Base-by-base conservation (phyloP, 2,888 invertebrate genomes). In the Xiphydria camelus region DNA sequence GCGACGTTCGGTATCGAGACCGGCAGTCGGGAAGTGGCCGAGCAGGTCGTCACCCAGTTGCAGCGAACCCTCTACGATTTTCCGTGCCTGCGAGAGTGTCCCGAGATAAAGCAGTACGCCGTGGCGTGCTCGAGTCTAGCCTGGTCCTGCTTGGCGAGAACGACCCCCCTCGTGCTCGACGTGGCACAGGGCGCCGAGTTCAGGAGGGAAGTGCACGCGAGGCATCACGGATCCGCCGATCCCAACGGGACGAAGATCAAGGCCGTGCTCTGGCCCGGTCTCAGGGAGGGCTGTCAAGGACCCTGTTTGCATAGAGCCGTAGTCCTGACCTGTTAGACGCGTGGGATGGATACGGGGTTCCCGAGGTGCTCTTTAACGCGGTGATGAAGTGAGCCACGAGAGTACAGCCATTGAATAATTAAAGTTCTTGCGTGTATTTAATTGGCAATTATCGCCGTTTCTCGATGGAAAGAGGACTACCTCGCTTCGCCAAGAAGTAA, bases 1-100 rank as follows among this genome's bases (percentile, higher is more conserved):
- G 68, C 67, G 4, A 68, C 60, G 42, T 62, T 60, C 43, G 72
- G 71, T 1, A 59, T 57, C 12, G 55, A 58, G 42, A 70, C 62
- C 43, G 72, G 72, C 41, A 59, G 57, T 4, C 57, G 53, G 9
- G 68, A 71, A 51, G 72, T 73, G 37, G 65, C 64, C 23, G 59
- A 64, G 35, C 73, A 69, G 44, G 71, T 73, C 43, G 57, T 70
- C 41, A 55, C 21, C 50, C 85, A 91, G 80, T 86, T 97, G 53
- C 86, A 92, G 76, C 87, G 88, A 55, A 95, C 95, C 0, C 81
- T 97, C 12, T 92, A 91, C 68, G 96, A 96, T 79, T 97, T 95
- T 77, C 92, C 94, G 21, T 90, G 92, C 72, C 80, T 97, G 64
- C 87, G 87, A 56, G 78, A 82, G 1, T 94, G 93, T 70, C 81